phyloP scores from a whole-genome alignment of 2,113 vertebrate genomes.

The Callionymus lyra region DNA sequence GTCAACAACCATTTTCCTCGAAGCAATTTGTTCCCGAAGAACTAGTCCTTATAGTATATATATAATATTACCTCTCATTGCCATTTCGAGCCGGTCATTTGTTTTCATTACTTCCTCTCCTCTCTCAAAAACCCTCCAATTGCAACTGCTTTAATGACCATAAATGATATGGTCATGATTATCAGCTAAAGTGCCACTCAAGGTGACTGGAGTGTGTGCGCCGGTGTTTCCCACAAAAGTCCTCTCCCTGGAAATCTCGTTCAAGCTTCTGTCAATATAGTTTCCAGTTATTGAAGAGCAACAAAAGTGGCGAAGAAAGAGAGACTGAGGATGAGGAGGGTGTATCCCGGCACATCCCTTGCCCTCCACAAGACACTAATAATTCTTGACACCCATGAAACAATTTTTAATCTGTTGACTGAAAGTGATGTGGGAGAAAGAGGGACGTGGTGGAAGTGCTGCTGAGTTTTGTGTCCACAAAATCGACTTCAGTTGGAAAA shows the following conservation, averaged over 20 bases:
- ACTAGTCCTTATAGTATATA: neutral
- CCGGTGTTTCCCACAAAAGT: no score
- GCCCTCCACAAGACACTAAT: conserved; percentile 31
- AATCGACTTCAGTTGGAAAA: conserved; percentile 29
- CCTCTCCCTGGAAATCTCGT: neutral
- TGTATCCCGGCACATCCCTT: conserved; percentile 19
- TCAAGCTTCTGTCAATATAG: neutral
- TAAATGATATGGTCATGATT: neutral
- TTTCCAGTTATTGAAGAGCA: neutral
- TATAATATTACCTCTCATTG: neutral
- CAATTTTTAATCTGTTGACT: conserved; percentile 38
- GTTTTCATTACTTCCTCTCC: neutral
- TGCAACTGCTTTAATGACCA: neutral
- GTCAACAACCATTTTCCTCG: neutral
- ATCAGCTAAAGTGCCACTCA: neutral
- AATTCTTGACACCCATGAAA: conserved; percentile 46
- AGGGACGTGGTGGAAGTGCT: conserved; percentile 3
- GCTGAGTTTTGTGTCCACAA: conserved; percentile 23
- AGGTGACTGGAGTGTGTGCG: neutral
- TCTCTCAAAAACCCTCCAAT: neutral
- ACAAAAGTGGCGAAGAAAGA: neutral
- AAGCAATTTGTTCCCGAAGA: neutral
- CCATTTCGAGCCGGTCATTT: neutral
- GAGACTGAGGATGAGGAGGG: conserved; percentile 5
- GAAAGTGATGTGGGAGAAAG: conserved; percentile 20